A percentile compares a stretch with the other conserved stretches of the same genome.
phyloP scores from a whole-genome alignment of 2,797 vertebrate genomes.

The Ateles fusciceps region DNA sequence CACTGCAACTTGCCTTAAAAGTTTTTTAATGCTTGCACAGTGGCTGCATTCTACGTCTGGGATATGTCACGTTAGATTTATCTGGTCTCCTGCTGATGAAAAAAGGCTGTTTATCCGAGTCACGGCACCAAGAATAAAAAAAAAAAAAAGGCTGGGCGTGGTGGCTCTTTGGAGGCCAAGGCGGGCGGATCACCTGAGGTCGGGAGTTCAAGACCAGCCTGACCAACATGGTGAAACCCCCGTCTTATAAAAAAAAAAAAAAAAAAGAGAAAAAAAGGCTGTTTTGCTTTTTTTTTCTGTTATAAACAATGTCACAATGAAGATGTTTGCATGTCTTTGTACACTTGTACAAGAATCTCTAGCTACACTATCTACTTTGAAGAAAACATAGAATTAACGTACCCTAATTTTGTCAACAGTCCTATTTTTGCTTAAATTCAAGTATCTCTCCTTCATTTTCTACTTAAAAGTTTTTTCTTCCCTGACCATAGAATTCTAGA shows the following conservation, averaged over 20 bases:
- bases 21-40: neutral
- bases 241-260: no score
- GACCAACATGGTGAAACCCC: no score
- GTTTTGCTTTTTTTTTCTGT: neutral
- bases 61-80: neutral
- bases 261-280: neutral
- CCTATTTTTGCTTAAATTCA: conserved; percentile 11
- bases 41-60: neutral
- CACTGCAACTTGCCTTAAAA: no score
- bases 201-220: no score
- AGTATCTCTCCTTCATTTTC: conserved; percentile 1
- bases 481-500: neutral
- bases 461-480: neutral
- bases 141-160: no score
- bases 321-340: neutral
- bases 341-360: neutral
- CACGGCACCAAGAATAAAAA: no score
- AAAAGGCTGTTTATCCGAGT: no score
- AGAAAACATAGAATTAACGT: neutral
- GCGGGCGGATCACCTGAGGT: no score
- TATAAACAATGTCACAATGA: neutral
- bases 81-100: neutral
- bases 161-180: no score
- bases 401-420: neutral
- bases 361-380: neutral